phyloP scores from a whole-genome alignment of 2,888 invertebrate genomes.

The Maniola hyperantus region DNA sequence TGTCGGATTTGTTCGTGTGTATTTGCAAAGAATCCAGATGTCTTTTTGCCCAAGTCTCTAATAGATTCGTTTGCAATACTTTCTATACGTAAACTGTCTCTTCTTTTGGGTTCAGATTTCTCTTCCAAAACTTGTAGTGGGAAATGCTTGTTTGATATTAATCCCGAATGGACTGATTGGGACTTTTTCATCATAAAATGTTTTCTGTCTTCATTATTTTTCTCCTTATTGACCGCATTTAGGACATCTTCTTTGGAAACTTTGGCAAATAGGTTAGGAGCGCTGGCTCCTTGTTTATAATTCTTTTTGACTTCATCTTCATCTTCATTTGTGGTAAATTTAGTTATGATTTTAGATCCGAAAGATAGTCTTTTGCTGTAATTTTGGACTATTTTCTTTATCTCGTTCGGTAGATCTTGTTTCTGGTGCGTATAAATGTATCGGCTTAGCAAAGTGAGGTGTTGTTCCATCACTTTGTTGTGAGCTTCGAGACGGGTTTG shows the following conservation, averaged over 20 bases:
- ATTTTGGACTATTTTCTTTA: constrained; percentile 88
- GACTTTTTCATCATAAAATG: constrained; percentile 73
- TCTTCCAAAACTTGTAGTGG: constrained; percentile 81
- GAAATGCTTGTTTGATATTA: constrained; percentile 63
- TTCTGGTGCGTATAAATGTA: constrained; percentile 87
- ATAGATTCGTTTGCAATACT: constrained; percentile 67
- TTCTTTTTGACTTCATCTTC: constrained; percentile 61
- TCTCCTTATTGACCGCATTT: constrained; percentile 49
- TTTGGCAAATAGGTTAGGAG: constrained; percentile 74
- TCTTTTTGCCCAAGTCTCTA: constrained; percentile 58
- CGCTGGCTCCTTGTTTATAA: constrained; percentile 65
- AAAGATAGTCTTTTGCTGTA: constrained; percentile 67
- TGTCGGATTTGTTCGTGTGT: constrained; percentile 87
- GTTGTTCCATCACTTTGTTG: constrained; percentile 88
- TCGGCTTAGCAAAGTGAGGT: constrained; percentile 86
- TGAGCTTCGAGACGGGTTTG: constrained; percentile 86
- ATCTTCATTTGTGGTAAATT: constrained; percentile 64
- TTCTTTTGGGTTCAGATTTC: constrained; percentile 66
- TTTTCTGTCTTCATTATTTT: constrained; percentile 54
- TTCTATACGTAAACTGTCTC: constrained; percentile 64
- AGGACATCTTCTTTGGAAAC: constrained; percentile 57
- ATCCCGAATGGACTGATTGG: constrained; percentile 70
- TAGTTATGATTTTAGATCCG: constrained; percentile 72
- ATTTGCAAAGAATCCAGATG: constrained; percentile 84
- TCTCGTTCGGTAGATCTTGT: constrained; percentile 87